phyloP scores from a whole-genome alignment of 53 echinoderm and acorn worm genomes.

The Zoroaster sp. region DNA sequence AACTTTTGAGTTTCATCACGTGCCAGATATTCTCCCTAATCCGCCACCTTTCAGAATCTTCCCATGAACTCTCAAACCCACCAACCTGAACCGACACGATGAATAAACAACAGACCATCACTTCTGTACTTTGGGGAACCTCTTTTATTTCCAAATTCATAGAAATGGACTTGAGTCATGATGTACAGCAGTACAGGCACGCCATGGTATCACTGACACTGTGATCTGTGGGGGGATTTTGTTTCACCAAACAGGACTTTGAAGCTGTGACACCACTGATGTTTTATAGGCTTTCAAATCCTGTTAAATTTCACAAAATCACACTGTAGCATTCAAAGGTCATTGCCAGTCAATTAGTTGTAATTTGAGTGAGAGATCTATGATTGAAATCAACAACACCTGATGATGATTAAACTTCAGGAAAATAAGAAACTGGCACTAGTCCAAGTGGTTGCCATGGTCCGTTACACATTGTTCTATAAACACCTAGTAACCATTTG shows the following conservation, averaged over 20 bases:
- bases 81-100: background rate
- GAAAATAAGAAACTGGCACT: background rate
- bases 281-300: no score
- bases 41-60: background rate
- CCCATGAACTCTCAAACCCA: background rate
- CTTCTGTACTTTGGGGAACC: no score
- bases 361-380: background rate
- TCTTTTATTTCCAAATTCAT: slow-evolving; percentile 17
- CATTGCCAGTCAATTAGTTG: background rate
- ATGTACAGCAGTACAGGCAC: background rate
- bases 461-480: background rate
- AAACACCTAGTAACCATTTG: no score
- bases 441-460: no score
- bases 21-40: background rate
- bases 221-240: background rate
- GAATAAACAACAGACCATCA: background rate
- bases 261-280: no score
- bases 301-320: no score
- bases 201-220: background rate
- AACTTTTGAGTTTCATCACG: no score
- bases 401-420: background rate
- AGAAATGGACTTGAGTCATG: slow-evolving; percentile 34
- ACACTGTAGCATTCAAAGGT: background rate
- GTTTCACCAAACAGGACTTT: no score
- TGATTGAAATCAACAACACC: background rate